phyloP scores from a whole-genome alignment of 30 jellyfish, hydroid and myxozoan species.

The Aurelia sp. region DNA sequence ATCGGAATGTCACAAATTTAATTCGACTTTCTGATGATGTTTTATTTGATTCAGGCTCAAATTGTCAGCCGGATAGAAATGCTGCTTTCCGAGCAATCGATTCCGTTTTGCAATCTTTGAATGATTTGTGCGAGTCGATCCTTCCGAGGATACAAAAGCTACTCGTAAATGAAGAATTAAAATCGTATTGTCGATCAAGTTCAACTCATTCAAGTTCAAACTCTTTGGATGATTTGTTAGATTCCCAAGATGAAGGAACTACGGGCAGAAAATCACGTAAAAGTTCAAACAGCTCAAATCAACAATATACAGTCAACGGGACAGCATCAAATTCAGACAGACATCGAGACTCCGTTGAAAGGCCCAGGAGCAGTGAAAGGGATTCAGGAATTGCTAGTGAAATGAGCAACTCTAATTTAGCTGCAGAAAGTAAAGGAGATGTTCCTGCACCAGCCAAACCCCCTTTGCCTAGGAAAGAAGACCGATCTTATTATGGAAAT shows the following conservation, averaged over 20 bases:
- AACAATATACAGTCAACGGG: constrained; percentile 21
- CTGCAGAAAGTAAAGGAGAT: constrained; percentile 22
- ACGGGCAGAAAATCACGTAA: constrained; percentile 56
- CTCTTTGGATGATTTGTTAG: constrained; percentile 90
- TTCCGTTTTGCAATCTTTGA: constrained; percentile 82
- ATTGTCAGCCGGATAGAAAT: constrained; percentile 81
- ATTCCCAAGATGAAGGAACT: constrained; percentile 71
- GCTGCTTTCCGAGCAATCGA: constrained; percentile 97
- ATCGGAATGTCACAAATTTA: constrained; percentile 89
- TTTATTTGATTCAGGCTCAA: constrained; percentile 89
- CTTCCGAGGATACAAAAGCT: constrained; percentile 89
- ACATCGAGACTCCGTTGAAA: background rate
- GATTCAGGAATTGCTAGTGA: constrained; percentile 91
- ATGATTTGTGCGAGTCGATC: constrained; percentile 82
- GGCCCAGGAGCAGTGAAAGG: constrained; percentile 42
- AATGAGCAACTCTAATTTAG: constrained; percentile 27
- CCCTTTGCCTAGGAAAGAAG: constrained; percentile 90
- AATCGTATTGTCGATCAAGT: constrained; percentile 73
- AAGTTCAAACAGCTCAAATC: constrained; percentile 52
- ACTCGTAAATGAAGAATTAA: constrained; percentile 88
- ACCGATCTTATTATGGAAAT: constrained; percentile 93
- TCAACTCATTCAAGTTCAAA: constrained; percentile 84
- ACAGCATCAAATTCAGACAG: constrained; percentile 23
- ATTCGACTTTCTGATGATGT: constrained; percentile 97
- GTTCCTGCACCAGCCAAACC: constrained; percentile 96